phyloP scores from a whole-genome alignment of 37 sponge, comb jelly and placozoan species.

The Theonella swinhoei region DNA sequence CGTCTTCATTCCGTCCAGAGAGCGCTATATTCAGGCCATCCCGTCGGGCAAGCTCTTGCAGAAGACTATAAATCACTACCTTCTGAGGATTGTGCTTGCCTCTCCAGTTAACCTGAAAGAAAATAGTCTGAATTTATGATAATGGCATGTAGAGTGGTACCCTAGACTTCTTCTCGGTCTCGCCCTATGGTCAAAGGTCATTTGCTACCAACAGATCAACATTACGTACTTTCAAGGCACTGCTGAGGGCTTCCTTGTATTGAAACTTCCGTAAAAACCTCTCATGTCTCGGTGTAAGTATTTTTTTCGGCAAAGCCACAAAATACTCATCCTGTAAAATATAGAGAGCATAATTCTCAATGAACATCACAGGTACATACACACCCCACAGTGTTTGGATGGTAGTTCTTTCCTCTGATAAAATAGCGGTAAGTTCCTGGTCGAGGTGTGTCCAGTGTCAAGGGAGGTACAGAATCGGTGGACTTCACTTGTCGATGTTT shows the following conservation, averaged over 20 bases:
- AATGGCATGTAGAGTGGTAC: too few species aligned
- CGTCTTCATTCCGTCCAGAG: conserved; percentile 78
- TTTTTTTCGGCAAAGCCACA: conserved; percentile 44
- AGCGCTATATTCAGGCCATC: conserved; percentile 88
- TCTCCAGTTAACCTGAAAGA: conserved; percentile 12
- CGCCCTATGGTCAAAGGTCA: background rate
- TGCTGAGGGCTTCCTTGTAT: conserved; percentile 88
- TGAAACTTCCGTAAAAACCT: conserved; percentile 77
- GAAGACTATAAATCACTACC: conserved; percentile 73
- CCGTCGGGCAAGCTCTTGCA: conserved; percentile 90
- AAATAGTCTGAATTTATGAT: background rate
- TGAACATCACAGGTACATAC: background rate
- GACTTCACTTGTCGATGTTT: conserved; percentile 15
- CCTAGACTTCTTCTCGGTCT: too few species aligned
- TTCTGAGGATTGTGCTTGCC: background rate
- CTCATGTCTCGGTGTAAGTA: conserved; percentile 66
- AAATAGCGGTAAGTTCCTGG: conserved; percentile 81
- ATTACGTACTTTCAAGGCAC: conserved; percentile 66
- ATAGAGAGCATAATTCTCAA: background rate
- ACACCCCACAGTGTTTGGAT: conserved; percentile 45
- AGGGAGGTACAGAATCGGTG: conserved; percentile 11
- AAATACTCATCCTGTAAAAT: conserved; percentile 58
- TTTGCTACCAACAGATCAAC: background rate
- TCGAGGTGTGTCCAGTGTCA: conserved; percentile 8
- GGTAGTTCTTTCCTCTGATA: conserved; percentile 63